phyloP scores from a whole-genome alignment of 1,140 invertebrate species.

The Drosophila insularis region DNA sequence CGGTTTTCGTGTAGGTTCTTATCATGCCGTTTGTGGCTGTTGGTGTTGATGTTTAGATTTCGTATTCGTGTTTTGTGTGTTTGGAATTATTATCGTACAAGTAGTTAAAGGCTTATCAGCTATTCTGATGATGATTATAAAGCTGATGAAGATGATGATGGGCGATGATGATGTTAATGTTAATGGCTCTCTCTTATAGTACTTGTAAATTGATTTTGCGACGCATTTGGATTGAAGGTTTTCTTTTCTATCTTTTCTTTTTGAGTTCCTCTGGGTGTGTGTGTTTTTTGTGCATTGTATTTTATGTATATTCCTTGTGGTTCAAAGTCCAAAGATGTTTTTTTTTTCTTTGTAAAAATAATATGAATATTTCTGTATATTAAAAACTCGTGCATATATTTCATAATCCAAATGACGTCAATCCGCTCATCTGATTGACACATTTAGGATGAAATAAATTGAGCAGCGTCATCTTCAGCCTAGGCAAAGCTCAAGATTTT shows the following conservation, averaged over 20 bases:
- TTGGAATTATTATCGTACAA: constrained; percentile 34
- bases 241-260: no score
- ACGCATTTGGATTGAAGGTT: constrained; percentile 20
- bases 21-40: constrained; percentile 31
- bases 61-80: constrained; percentile 23
- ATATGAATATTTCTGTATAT: no score
- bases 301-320: not conserved
- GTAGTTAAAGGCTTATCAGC: constrained; percentile 48
- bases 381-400: constrained; percentile 18
- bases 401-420: constrained; percentile 38
- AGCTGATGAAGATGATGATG: not conserved
- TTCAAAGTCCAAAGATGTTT: constrained; percentile 71
- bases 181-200: constrained; percentile 19
- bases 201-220: constrained; percentile 58
- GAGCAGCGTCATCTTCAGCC: constrained; percentile 17
- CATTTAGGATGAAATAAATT: constrained; percentile 21
- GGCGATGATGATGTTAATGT: constrained; percentile 19
- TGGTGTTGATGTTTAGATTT: constrained; percentile 13
- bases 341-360: constrained; percentile 11
- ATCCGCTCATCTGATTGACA: constrained; percentile 25
- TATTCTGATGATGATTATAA: constrained; percentile 6
- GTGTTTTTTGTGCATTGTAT: not conserved
- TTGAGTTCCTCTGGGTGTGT: not conserved
- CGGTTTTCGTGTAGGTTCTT: constrained; percentile 26
- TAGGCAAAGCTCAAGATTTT: constrained; percentile 10